These are phyloP conservation scores for Mellivora capensis DNA, from an alignment of 2,113 vertebrate genomes.

Conservation along the genomic window DNA sequence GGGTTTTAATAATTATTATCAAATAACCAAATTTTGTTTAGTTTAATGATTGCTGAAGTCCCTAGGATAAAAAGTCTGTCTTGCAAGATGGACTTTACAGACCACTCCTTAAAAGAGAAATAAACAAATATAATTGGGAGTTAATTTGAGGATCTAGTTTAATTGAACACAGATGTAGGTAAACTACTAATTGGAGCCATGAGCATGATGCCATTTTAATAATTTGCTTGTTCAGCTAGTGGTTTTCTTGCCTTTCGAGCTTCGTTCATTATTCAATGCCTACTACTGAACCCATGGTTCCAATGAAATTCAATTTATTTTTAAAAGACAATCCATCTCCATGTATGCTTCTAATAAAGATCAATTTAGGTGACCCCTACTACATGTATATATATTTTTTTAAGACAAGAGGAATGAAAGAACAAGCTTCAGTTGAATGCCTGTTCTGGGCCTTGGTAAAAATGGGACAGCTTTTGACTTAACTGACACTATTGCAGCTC, in stretches of 20 bases:
- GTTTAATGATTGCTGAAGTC: background rate
- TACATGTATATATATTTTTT: background rate
- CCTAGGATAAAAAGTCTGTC: background rate
- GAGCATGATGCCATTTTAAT: constrained; percentile 12
- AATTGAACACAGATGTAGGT: constrained; percentile 51
- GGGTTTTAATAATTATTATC: constrained; percentile 1
- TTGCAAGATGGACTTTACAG: constrained; percentile 13
- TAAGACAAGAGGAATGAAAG: background rate
- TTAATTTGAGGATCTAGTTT: constrained; percentile 53
- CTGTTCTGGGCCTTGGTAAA: background rate
- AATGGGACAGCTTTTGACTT: background rate
- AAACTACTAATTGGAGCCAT: constrained; percentile 20
- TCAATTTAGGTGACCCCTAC: background rate
- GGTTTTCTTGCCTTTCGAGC: background rate
- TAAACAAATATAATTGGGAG: constrained; percentile 33
- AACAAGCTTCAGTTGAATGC: background rate
- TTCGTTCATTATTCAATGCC: background rate
- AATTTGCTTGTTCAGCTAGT: background rate
- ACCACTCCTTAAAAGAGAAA: constrained; percentile 54
- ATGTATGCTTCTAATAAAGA: background rate
- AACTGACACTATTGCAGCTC: background rate
- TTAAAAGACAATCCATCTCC: background rate
- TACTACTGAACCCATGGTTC: background rate
- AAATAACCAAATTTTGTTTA: constrained; percentile 10
- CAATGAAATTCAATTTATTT: background rate